Evolutionary conservation across 2,797 vertebrate species (phyloP).

Genomic region (Ataeniobius toweri): DNA sequence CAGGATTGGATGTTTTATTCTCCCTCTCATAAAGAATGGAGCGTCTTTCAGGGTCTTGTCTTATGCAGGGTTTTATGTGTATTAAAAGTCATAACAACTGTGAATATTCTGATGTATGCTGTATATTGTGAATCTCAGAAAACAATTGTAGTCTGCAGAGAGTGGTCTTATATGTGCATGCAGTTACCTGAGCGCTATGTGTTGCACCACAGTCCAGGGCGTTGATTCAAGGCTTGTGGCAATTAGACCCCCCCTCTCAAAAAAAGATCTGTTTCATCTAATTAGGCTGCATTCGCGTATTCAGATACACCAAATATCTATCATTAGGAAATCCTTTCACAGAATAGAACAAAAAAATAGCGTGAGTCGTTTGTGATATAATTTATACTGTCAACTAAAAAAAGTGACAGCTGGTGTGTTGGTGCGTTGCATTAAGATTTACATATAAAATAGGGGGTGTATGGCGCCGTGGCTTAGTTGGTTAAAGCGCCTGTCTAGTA

Average conservation of each 20-base stretch:
- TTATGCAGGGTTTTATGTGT: not conserved
- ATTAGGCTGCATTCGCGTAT: too few relatives aligned
- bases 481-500: conserved; percentile 1
- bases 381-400: not conserved
- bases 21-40: not conserved
- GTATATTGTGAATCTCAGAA: not conserved
- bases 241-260: not conserved
- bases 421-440: not conserved
- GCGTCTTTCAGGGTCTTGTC: not conserved
- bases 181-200: not conserved
- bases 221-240: not conserved
- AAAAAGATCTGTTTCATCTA: not conserved
- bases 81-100: not conserved
- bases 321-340: not conserved
- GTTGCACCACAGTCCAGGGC: not conserved
- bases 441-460: rapidly evolving
- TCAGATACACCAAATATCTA: not conserved
- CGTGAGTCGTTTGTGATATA: not conserved
- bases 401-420: too few relatives aligned
- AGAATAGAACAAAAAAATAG: not conserved
- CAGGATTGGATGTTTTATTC: not conserved
- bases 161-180: not conserved
- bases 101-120: not conserved
- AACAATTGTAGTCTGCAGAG: not conserved
- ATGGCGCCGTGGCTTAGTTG: not conserved